These are phyloP conservation scores for Hymenochirus boettgeri DNA, from an alignment of 2,113 vertebrate species.

Conservation along the genomic window DNA sequence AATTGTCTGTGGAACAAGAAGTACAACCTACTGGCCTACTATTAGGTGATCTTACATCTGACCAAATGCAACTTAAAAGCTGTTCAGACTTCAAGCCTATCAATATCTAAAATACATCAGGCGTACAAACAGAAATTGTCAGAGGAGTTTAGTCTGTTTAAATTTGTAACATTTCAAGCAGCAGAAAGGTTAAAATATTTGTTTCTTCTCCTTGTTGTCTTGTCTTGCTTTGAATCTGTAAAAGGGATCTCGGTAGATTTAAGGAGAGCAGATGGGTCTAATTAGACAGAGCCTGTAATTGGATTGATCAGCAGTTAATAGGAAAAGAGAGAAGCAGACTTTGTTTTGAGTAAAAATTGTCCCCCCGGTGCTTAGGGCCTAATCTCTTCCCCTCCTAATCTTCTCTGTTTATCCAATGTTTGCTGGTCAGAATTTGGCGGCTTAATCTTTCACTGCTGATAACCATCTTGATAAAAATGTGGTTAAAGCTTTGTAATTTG, in stretches of 20 bases:
- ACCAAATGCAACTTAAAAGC: too few relatives aligned
- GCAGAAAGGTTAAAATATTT: neutral
- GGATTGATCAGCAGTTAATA: constrained; percentile 44
- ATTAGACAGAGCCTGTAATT: constrained; percentile 42
- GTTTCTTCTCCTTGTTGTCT: neutral
- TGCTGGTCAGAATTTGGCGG: constrained; percentile 16
- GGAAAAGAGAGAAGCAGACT: constrained; percentile 42
- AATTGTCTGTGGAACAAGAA: too few relatives aligned
- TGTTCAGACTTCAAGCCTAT: too few relatives aligned
- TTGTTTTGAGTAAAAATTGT: constrained; percentile 38
- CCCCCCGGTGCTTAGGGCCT: constrained; percentile 36
- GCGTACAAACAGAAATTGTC: too few relatives aligned
- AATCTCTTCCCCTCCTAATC: constrained; percentile 34
- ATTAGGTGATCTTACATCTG: too few relatives aligned
- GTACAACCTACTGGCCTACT: too few relatives aligned
- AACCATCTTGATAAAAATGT: constrained; percentile 3
- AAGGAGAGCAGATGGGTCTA: constrained; percentile 42
- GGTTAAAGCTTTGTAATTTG: neutral
- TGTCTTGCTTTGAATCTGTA: constrained; percentile 15
- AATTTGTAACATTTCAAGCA: too few relatives aligned
- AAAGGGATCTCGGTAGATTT: constrained; percentile 42
- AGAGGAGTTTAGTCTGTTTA: too few relatives aligned
- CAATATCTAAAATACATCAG: too few relatives aligned
- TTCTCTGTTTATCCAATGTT: constrained; percentile 27
- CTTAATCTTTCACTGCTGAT: constrained; percentile 21